Percentiles rank a stretch among this genome's conserved stretches.
Evolutionary conservation across 2,888 invertebrate species (phyloP).

Genomic region (Harmothoe impar): DNA sequence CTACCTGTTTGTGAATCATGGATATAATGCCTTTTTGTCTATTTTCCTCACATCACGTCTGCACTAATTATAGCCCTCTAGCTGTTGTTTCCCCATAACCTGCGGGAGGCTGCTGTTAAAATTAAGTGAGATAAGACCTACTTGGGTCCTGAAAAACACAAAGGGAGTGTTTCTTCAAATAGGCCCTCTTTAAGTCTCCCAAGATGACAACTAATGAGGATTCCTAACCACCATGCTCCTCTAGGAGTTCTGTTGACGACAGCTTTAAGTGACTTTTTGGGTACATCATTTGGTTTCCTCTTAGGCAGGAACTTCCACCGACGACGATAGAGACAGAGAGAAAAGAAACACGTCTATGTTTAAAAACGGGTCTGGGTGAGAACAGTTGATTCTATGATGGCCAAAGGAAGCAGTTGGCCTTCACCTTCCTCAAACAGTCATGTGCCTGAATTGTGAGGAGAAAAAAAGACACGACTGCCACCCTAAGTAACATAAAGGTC

Average conservation of each 20-base stretch:
- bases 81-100: background rate
- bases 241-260: constrained; percentile 3
- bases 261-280: background rate
- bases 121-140: background rate
- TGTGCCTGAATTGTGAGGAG: no score
- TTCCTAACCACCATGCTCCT: background rate
- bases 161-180: constrained; percentile 9
- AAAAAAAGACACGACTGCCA: no score
- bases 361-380: no score
- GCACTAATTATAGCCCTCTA: no score
- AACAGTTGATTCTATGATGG: no score
- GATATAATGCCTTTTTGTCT: no score
- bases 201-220: constrained; percentile 1
- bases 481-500: background rate
- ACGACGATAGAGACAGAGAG: constrained; percentile 18
- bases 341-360: no score
- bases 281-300: constrained; percentile 15
- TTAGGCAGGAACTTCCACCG: background rate
- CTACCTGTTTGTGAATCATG: no score
- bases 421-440: no score
- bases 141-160: background rate
- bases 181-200: background rate
- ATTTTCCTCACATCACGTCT: no score
- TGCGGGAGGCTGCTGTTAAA: background rate
- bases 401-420: no score